These are phyloP conservation scores for Elysia crispata DNA, from an alignment of 2,888 invertebrate species.

Conservation along the genomic window DNA sequence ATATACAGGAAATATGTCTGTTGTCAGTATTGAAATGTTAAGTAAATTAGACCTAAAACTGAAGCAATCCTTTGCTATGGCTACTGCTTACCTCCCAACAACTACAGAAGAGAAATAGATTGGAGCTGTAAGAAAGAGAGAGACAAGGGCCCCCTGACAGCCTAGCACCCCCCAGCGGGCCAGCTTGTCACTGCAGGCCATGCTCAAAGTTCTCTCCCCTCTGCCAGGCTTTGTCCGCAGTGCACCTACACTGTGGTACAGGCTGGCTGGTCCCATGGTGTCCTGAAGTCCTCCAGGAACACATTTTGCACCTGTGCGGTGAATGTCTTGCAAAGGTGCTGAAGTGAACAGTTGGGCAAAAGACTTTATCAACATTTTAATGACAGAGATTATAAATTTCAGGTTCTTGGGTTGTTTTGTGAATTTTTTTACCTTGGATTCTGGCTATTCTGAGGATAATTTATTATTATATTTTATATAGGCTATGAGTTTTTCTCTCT, in stretches of 20 bases:
- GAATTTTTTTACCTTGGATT: not conserved
- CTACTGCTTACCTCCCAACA: slow-evolving; percentile 81
- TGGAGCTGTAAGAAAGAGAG: slow-evolving; percentile 83
- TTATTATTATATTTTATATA: too few relatives aligned
- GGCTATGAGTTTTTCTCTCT: too few relatives aligned
- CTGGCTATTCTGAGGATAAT: too few relatives aligned
- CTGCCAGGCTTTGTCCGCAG: slow-evolving; percentile 92
- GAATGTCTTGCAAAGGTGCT: slow-evolving; percentile 75
- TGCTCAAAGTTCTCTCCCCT: slow-evolving; percentile 91
- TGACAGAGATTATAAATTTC: not conserved
- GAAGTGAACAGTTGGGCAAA: not conserved
- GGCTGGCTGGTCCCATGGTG: slow-evolving; percentile 80
- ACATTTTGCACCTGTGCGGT: slow-evolving; percentile 95
- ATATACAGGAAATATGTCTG: too few relatives aligned
- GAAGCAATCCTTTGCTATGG: not conserved
- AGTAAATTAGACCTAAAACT: not conserved
- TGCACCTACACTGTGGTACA: slow-evolving; percentile 87
- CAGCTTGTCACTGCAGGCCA: slow-evolving; percentile 96
- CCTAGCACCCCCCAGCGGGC: slow-evolving; percentile 92
- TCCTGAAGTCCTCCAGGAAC: slow-evolving; percentile 81
- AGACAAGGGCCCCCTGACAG: slow-evolving; percentile 88
- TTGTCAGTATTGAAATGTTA: too few relatives aligned
- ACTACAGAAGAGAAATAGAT: slow-evolving; percentile 85
- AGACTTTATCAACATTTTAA: not conserved
- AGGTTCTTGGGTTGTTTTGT: not conserved